phyloP scores from a whole-genome alignment of 2,797 vertebrate genomes.

The Coregonus sp. region DNA sequence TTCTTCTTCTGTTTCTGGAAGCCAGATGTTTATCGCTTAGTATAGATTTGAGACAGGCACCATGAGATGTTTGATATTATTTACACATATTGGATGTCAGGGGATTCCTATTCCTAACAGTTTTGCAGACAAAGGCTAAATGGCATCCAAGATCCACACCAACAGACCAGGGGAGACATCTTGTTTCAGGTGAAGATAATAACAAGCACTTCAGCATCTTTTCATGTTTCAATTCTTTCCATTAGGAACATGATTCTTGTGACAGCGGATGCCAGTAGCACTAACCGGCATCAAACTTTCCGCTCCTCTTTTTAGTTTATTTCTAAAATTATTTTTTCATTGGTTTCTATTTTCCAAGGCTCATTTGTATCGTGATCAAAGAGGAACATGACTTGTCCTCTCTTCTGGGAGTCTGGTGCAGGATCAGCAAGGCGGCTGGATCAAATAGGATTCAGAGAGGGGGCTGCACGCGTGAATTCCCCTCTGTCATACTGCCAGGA shows the following conservation, averaged over 20 bases:
- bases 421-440: slow-evolving; percentile 57
- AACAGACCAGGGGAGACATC: slow-evolving; percentile 43
- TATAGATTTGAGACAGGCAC: slow-evolving; percentile 50
- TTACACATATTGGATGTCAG: slow-evolving; percentile 50
- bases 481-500: slow-evolving; percentile 43
- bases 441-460: slow-evolving; percentile 57
- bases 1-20: slow-evolving; percentile 51
- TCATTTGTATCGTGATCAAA: slow-evolving; percentile 72
- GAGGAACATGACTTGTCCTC: slow-evolving; percentile 41
- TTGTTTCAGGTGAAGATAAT: slow-evolving; percentile 23
- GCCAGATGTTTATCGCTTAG: slow-evolving; percentile 72
- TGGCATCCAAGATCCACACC: slow-evolving; percentile 44
- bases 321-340: slow-evolving; percentile 52
- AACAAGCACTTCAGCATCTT: slow-evolving; percentile 22
- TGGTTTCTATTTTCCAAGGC: slow-evolving; percentile 61
- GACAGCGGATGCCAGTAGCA: slow-evolving; percentile 25
- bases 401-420: slow-evolving; percentile 58
- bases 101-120: slow-evolving; percentile 47
- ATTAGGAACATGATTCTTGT: slow-evolving; percentile 38
- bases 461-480: slow-evolving; percentile 53
- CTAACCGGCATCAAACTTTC: slow-evolving; percentile 26
- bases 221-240: slow-evolving; percentile 30
- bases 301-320: slow-evolving; percentile 30
- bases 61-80: slow-evolving; percentile 50
- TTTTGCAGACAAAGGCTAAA: slow-evolving; percentile 37